Percentiles rank a stretch among this genome's conserved stretches.
phyloP scores from a whole-genome alignment of 2,888 invertebrate species.

The Microchrysa polita region DNA sequence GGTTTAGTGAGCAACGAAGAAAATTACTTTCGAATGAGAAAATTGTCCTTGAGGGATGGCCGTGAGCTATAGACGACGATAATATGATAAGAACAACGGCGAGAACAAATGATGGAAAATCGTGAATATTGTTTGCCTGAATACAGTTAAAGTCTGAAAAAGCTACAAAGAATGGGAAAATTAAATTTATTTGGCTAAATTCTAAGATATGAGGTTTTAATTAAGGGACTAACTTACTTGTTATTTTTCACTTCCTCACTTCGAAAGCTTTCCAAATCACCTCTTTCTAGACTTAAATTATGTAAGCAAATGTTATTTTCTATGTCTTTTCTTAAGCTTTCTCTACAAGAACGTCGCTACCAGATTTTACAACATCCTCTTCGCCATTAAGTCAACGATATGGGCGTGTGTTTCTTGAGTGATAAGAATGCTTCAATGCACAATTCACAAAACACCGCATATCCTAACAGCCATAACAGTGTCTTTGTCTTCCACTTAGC shows the following conservation, averaged over 20 bases:
- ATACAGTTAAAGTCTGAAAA: background rate
- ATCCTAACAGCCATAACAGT: constrained; percentile 44
- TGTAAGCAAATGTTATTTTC: too few species aligned
- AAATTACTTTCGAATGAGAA: constrained; percentile 36
- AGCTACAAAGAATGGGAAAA: background rate
- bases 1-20: constrained; percentile 1
- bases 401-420: constrained; percentile 46
- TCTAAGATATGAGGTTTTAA: too few species aligned
- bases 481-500: constrained; percentile 48
- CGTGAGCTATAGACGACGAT: constrained; percentile 29
- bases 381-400: constrained; percentile 43
- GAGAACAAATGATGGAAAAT: constrained; percentile 38
- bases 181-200: too few species aligned
- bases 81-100: constrained; percentile 31
- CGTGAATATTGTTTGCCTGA: background rate
- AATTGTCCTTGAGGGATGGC: constrained; percentile 20
- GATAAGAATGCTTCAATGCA: constrained; percentile 47
- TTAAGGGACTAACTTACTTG: too few species aligned
- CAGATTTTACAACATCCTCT: background rate
- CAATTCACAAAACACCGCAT: constrained; percentile 40
- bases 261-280: too few species aligned
- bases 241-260: too few species aligned
- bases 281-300: too few species aligned
- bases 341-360: too few species aligned
- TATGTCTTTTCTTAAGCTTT: too few species aligned